A percentile compares a stretch with the other conserved stretches of the same genome.
Evolutionary conservation across 2,888 invertebrate species (phyloP).

Genomic region (Mesoligia furuncula): DNA sequence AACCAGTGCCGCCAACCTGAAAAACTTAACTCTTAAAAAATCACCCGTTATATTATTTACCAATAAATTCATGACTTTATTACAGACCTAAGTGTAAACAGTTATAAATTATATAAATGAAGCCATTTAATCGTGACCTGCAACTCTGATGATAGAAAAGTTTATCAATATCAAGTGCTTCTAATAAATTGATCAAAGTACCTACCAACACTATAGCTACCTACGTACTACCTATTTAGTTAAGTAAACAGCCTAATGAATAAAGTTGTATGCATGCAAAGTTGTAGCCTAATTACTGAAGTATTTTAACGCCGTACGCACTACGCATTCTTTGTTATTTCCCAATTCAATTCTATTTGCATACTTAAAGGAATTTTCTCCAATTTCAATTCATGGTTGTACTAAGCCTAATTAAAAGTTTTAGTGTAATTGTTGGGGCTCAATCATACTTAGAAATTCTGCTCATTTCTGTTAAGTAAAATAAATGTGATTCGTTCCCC

Average conservation of each 20-base stretch:
- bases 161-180: conserved; percentile 22
- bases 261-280: conserved; percentile 34
- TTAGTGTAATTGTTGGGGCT: conserved; percentile 39
- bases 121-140: conserved; percentile 46
- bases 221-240: background rate
- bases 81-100: conserved; percentile 22
- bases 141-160: conserved; percentile 18
- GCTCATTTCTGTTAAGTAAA: conserved; percentile 31
- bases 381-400: conserved; percentile 38
- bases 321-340: conserved; percentile 14
- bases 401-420: conserved; percentile 45
- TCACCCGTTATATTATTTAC: conserved; percentile 47
- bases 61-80: conserved; percentile 49
- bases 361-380: conserved; percentile 29
- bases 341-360: conserved; percentile 40
- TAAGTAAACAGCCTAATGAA: conserved; percentile 13
- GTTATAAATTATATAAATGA: conserved; percentile 48
- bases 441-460: conserved; percentile 53
- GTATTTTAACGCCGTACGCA: conserved; percentile 22
- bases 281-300: conserved; percentile 36
- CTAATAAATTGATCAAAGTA: conserved; percentile 29
- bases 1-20: too few species aligned
- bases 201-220: background rate
- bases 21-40: too few species aligned
- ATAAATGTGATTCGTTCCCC: conserved; percentile 26